A percentile compares a stretch with the other conserved stretches of the same genome.
These are phyloP conservation scores for Garrulus glandarius DNA, from an alignment of 2,797 vertebrate genomes.

Conservation along the genomic window DNA sequence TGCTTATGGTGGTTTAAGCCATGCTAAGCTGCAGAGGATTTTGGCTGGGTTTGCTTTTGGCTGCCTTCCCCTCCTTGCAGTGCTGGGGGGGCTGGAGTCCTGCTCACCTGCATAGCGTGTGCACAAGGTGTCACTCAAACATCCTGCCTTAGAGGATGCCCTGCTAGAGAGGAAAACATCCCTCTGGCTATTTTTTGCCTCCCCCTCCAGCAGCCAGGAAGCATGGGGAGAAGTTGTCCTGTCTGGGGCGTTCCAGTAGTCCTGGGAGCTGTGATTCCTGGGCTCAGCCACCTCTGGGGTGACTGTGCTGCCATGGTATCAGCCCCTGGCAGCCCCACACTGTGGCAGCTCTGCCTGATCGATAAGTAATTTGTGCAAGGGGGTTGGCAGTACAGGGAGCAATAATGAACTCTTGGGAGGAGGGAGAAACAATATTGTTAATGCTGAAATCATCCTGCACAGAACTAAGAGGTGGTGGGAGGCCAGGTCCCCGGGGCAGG, in stretches of 20 bases:
- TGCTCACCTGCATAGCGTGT: rapidly evolving
- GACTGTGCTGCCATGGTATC: rapidly evolving
- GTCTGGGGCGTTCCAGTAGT: background rate
- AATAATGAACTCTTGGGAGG: constrained; percentile 71
- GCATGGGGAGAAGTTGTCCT: background rate
- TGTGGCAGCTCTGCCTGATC: background rate
- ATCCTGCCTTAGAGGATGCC: background rate
- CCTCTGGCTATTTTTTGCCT: background rate
- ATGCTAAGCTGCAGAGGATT: background rate
- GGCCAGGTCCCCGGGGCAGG: rapidly evolving
- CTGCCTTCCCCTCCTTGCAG: background rate
- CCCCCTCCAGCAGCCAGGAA: background rate
- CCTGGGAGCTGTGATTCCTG: background rate
- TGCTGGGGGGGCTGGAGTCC: background rate
- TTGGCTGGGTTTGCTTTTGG: background rate
- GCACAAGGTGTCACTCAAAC: background rate
- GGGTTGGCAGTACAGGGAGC: constrained; percentile 38
- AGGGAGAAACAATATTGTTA: constrained; percentile 69
- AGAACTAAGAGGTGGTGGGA: background rate
- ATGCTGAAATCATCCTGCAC: constrained; percentile 34
- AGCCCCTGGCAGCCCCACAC: background rate
- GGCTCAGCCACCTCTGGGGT: rapidly evolving
- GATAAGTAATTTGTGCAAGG: constrained; percentile 70
- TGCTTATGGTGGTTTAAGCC: background rate
- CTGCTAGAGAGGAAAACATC: background rate